Conservation (phyloP, 2,797 vertebrate species). For the Rhinophrynus dorsalis region DNA sequence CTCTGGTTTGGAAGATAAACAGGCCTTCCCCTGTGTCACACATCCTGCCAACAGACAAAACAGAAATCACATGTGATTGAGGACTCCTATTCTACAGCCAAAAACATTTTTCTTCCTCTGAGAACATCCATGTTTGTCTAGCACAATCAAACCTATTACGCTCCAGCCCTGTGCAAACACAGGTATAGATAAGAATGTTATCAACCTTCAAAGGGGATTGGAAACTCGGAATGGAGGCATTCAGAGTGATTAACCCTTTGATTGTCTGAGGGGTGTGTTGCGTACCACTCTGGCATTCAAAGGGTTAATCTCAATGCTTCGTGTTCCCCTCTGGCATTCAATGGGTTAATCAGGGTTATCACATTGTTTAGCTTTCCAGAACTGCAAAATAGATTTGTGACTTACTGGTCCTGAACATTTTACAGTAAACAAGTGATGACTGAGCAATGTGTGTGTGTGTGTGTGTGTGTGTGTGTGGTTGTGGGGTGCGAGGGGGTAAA, state of each 20-base stretch:
- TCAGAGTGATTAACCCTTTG: not conserved
- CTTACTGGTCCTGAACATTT: no score
- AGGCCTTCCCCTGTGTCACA: conserved; percentile 79
- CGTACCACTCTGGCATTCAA: no score
- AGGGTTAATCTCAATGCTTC: no score
- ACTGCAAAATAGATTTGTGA: no score
- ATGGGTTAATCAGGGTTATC: not conserved
- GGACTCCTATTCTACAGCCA: not conserved
- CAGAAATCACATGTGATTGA: conserved; percentile 8
- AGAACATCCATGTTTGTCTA: not conserved
- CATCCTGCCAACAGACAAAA: conserved; percentile 68
- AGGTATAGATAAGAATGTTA: conserved; percentile 8
- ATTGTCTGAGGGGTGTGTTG: no score
- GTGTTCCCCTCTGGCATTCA: no score
- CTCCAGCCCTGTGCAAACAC: conserved; percentile 13
- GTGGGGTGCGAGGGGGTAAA: no score
- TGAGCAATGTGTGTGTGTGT: no score
- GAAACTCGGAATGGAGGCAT: not conserved
- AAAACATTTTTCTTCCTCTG: conserved; percentile 4
- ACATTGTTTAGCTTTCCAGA: no score
- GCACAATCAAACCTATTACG: not conserved
- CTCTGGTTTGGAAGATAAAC: conserved; percentile 78
- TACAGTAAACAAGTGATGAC: no score
- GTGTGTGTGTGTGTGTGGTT: no score
- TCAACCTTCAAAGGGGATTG: not conserved